Percentiles rank a stretch among this genome's conserved stretches.
Conservation (phyloP, 2,797 vertebrate species). For the Argyrosomus regius region DNA sequence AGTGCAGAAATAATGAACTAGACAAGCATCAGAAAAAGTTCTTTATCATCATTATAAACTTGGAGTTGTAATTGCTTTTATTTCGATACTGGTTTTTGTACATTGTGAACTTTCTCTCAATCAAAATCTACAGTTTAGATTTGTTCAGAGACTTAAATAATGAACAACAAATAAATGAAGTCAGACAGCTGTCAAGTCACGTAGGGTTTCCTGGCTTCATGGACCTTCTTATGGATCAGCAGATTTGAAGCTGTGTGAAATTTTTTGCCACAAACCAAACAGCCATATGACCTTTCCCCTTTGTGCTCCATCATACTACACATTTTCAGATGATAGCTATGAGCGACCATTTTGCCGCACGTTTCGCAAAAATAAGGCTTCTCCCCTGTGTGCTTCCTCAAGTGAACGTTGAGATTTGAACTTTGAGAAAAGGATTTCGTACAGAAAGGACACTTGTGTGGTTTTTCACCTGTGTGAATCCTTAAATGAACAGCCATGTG, state of each 20-base stretch:
- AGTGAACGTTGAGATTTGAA: conserved; percentile 58
- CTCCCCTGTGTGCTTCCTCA: conserved; percentile 54
- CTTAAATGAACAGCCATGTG: conserved; percentile 44
- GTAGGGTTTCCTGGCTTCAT: conserved; percentile 13
- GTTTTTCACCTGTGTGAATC: conserved; percentile 60
- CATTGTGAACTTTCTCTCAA: too few species aligned
- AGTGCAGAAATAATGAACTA: too few species aligned
- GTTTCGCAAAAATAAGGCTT: conserved; percentile 54
- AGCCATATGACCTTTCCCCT: background rate
- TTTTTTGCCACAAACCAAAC: background rate
- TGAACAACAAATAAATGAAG: too few species aligned
- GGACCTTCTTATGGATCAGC: conserved; percentile 19
- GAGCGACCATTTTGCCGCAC: conserved; percentile 43
- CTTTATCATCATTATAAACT: background rate
- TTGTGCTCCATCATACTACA: background rate
- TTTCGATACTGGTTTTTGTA: too few species aligned
- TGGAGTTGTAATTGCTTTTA: too few species aligned
- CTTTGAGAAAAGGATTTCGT: conserved; percentile 49
- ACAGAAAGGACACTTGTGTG: conserved; percentile 48
- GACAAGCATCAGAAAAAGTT: background rate
- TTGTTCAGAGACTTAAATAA: too few species aligned
- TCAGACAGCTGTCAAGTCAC: too few species aligned
- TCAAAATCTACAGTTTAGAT: too few species aligned
- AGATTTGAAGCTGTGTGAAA: conserved; percentile 14
- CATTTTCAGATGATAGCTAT: conserved; percentile 46